phyloP scores from a whole-genome alignment of 2,888 invertebrate genomes.

The Bruchidius siliquastri region DNA sequence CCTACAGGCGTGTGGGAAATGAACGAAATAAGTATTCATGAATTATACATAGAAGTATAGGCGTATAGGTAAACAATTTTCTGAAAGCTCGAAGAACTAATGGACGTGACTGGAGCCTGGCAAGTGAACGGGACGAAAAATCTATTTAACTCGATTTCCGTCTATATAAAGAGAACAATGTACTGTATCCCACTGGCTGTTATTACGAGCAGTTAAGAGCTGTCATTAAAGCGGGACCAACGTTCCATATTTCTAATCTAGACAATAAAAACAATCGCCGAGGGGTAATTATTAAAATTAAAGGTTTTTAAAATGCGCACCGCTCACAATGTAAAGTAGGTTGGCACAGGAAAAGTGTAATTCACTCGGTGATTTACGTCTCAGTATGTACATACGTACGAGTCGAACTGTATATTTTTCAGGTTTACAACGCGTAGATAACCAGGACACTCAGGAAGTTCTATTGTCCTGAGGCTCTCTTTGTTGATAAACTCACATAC shows the following conservation, averaged over 20 bases:
- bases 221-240: background rate
- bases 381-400: background rate
- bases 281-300: background rate
- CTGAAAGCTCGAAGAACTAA: too few species aligned
- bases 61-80: too few species aligned
- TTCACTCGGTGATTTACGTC: background rate
- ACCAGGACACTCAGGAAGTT: too few species aligned
- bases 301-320: background rate
- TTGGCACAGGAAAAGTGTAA: background rate
- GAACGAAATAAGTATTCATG: too few species aligned
- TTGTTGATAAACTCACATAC: too few species aligned
- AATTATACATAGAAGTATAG: too few species aligned
- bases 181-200: background rate
- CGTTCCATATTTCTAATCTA: background rate
- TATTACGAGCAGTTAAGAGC: background rate
- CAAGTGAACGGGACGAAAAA: too few species aligned
- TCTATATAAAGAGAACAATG: background rate
- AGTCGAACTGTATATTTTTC: background rate
- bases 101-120: too few species aligned
- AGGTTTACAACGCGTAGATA: background rate
- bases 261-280: background rate
- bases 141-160: too few species aligned
- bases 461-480: too few species aligned
- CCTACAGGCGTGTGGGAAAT: too few species aligned
- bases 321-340: background rate